phyloP scores from a whole-genome alignment of 2,888 invertebrate species.

The Panopea generosa region DNA sequence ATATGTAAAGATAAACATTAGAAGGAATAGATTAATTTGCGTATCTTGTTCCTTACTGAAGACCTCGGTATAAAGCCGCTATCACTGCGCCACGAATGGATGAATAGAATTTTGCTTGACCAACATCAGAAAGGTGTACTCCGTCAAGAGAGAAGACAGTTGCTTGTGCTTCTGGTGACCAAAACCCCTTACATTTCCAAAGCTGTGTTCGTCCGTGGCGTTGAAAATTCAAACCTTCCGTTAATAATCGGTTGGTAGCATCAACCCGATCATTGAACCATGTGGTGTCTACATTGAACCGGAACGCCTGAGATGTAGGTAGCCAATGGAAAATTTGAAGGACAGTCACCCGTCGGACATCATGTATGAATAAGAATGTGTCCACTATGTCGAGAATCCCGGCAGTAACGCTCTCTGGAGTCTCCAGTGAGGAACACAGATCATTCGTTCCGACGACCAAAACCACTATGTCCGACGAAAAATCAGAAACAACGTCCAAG shows the following conservation, averaged over 20 bases:
- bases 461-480: not conserved
- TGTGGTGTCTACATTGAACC: not conserved
- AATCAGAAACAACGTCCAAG: no score
- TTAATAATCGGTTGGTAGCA: not conserved
- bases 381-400: not conserved
- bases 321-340: not conserved
- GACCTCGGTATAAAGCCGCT: no score
- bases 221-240: not conserved
- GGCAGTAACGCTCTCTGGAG: not conserved
- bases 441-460: not conserved
- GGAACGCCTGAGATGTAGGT: not conserved
- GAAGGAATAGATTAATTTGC: no score
- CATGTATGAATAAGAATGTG: not conserved
- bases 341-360: not conserved
- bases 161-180: not conserved
- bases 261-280: conserved; percentile 1
- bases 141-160: not conserved
- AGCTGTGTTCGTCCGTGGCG: not conserved
- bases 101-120: not conserved
- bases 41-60: no score
- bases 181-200: not conserved
- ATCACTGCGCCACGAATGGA: not conserved
- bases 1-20: no score
- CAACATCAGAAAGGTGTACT: not conserved
- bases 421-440: not conserved